These are phyloP conservation scores for Coreoperca whiteheadi DNA, from an alignment of 2,113 vertebrate species.

Conservation along the genomic window DNA sequence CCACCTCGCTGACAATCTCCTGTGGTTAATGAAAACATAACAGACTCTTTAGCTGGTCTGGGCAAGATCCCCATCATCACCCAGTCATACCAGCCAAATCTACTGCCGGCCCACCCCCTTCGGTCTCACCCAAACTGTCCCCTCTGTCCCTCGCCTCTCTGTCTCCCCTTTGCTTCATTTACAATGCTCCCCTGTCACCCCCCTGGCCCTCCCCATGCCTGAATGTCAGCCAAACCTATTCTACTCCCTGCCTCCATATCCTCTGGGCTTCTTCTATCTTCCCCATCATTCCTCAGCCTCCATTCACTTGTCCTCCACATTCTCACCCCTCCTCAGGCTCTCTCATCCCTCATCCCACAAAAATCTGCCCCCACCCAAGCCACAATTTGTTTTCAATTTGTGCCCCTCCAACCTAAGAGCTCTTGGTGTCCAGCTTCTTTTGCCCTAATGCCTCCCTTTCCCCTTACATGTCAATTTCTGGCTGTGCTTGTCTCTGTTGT, in stretches of 20 bases:
- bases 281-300: constrained; percentile 44
- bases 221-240: constrained; percentile 65
- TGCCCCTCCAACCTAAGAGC: constrained; percentile 31
- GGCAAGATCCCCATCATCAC: constrained; percentile 62
- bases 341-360: constrained; percentile 27
- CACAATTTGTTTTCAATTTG: constrained; percentile 61
- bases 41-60: constrained; percentile 57
- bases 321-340: constrained; percentile 24
- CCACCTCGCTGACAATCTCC: constrained; percentile 44
- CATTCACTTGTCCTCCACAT: constrained; percentile 36
- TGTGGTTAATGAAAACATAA: constrained; percentile 74
- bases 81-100: constrained; percentile 53
- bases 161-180: constrained; percentile 48
- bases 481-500: constrained; percentile 11
- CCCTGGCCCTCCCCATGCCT: constrained; percentile 53
- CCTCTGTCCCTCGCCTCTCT: constrained; percentile 35
- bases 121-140: constrained; percentile 40
- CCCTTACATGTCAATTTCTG: constrained; percentile 22
- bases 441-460: constrained; percentile 1
- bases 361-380: constrained; percentile 19
- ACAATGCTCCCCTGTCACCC: constrained; percentile 50
- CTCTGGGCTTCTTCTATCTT: constrained; percentile 51
- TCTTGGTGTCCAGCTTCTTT: constrained; percentile 15
- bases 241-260: constrained; percentile 36
- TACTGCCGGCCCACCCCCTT: constrained; percentile 27